phyloP scores from a whole-genome alignment of 2,797 vertebrate species.

The Enoplosus armatus region DNA sequence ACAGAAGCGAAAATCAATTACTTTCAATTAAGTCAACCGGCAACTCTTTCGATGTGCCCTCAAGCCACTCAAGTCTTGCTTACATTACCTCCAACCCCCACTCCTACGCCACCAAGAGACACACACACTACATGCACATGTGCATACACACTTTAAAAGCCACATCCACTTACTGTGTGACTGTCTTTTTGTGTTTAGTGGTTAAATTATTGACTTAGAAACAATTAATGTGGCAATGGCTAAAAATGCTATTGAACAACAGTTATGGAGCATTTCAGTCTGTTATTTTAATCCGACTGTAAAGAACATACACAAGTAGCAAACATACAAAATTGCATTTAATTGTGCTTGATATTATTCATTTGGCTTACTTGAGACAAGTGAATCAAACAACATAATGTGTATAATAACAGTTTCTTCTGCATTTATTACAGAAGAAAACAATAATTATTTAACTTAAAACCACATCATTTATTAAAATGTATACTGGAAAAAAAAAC shows the following conservation, averaged over 20 bases:
- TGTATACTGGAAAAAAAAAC: neutral
- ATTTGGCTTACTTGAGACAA: conserved; percentile 7
- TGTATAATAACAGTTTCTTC: neutral
- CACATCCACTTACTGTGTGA: conserved; percentile 54
- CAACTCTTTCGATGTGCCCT: conserved; percentile 74
- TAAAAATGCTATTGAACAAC: conserved; percentile 40
- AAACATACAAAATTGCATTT: conserved; percentile 33
- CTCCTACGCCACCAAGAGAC: conserved; percentile 53
- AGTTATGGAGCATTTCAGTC: conserved; percentile 16
- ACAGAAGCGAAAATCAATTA: conserved; percentile 79
- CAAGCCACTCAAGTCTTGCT: conserved; percentile 68
- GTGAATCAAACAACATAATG: conserved; percentile 16
- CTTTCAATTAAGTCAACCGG: conserved; percentile 83
- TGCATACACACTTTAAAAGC: conserved; percentile 45
- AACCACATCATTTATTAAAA: neutral
- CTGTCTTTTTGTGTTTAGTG: conserved; percentile 56
- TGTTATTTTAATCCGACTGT: conserved; percentile 22
- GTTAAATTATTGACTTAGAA: conserved; percentile 61
- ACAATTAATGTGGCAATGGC: conserved; percentile 48
- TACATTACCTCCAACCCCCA: conserved; percentile 60
- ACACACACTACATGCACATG: conserved; percentile 41
- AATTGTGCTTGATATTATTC: conserved; percentile 5
- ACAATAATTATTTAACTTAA: neutral
- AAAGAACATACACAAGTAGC: conserved; percentile 28
- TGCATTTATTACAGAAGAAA: neutral